Percentiles rank a stretch among this genome's conserved stretches.
These are phyloP conservation scores for Labeo calbasu DNA, from an alignment of 2,797 vertebrate genomes.

Conservation along the genomic window DNA sequence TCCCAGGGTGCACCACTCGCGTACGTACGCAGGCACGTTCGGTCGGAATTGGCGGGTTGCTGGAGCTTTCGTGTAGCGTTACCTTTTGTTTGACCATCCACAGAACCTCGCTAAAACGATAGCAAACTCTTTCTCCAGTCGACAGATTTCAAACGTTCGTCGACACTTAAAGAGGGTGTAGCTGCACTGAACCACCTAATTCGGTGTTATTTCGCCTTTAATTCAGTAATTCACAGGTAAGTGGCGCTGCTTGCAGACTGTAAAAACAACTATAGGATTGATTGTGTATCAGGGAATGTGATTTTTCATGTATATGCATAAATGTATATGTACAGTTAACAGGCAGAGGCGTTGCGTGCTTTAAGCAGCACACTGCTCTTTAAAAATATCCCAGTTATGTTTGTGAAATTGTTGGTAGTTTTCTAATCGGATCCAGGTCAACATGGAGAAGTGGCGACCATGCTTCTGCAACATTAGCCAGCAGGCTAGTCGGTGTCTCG, in stretches of 20 bases:
- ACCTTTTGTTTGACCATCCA: constrained; percentile 60
- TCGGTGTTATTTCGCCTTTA: constrained; percentile 31
- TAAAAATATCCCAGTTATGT: neutral
- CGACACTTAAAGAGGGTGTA: neutral
- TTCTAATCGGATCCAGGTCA: constrained; percentile 52
- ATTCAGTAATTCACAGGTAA: constrained; percentile 52
- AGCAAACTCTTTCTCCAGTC: neutral
- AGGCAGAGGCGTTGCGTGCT: neutral
- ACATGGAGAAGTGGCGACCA: constrained; percentile 59
- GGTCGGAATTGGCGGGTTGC: constrained; percentile 63
- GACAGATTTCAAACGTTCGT: neutral
- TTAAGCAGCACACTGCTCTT: neutral
- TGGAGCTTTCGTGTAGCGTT: constrained; percentile 12
- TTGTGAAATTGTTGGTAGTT: neutral
- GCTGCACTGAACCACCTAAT: constrained; percentile 9
- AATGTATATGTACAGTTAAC: neutral
- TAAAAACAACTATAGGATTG: neutral
- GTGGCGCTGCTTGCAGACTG: constrained; percentile 27
- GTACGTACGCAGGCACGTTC: constrained; percentile 18
- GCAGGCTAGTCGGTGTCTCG: neutral
- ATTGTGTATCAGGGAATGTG: neutral
- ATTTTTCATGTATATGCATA: neutral
- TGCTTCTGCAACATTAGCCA: constrained; percentile 47
- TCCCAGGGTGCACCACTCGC: neutral
- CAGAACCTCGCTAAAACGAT: constrained; percentile 3